Evolutionary conservation across 2,113 vertebrate genomes (phyloP), one percentile per base, ranked within the genome.

Genomic region (Phyllostomus discolor): DNA sequence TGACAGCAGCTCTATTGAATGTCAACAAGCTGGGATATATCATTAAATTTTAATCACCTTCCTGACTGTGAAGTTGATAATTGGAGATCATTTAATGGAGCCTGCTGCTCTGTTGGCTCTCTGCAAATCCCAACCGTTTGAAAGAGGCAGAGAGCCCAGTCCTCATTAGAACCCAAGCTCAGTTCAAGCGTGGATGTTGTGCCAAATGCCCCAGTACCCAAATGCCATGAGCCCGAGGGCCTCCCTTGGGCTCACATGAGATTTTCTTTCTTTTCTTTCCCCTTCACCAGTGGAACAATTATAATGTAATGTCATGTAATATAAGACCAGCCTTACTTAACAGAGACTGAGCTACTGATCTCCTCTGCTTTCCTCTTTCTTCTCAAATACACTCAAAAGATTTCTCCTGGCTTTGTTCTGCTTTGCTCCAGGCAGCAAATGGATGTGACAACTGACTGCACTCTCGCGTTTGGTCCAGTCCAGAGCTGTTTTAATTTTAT

Each of bases 11-110:
- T 76, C 69, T 80, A 26, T 76, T 69, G 31, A 90, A 78, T 41
- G 79, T 80, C 91, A 95, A 80, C 94, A 91, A 96, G 95, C 95
- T 96, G 85, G 52, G 95, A 4, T 88, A 38, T 80, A 95, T 93
- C 76, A 91, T 98, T 97, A 96, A 96, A 97, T 96, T 93, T 96
- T 97, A 97, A 97, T 97, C 89, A 93, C 70, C 64, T 94, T 95
- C 70, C 87, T 93, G 83, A 75, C 91, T 91, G 69, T 91, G 96
- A 91, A 94, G 89, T 66, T 94, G 89, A 91, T 96, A 96, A 97
- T 94, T 97, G 91, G 95, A 96, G 91, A 66, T 46, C 50, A 10
- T 88, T 96, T 93, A 92, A 80, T 82, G 57, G 90, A 16, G 38
- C 59, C 64, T 67, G 62, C 46, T 88, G 73, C 75, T 85, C 43